phyloP scores from a whole-genome alignment of 1,140 invertebrate species.

The Kradibia gibbosae region DNA sequence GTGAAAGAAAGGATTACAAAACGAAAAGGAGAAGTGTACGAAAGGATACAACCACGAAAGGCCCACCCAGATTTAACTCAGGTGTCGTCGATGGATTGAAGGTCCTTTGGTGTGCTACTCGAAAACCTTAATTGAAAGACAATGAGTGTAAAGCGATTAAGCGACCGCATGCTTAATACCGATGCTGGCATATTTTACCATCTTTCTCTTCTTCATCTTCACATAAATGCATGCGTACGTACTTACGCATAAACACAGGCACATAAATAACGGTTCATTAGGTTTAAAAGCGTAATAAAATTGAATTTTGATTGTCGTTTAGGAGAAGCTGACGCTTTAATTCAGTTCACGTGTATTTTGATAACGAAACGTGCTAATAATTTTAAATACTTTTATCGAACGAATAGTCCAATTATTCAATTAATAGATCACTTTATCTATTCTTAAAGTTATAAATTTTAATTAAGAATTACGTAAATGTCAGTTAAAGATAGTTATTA shows the following conservation, averaged over 20 bases:
- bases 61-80: slow-evolving; percentile 54
- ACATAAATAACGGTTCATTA: too few relatives aligned
- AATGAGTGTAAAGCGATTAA: slow-evolving; percentile 35
- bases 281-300: neutral
- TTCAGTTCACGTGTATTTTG: too few relatives aligned
- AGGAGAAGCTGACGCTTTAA: neutral
- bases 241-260: too few relatives aligned
- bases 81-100: slow-evolving; percentile 46
- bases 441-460: too few relatives aligned
- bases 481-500: too few relatives aligned
- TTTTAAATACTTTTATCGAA: too few relatives aligned
- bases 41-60: slow-evolving; percentile 51
- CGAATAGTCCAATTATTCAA: too few relatives aligned
- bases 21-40: neutral
- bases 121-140: slow-evolving; percentile 56
- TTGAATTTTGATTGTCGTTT: slow-evolving; percentile 1
- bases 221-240: neutral
- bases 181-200: neutral
- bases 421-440: too few relatives aligned
- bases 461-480: too few relatives aligned
- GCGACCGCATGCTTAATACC: neutral
- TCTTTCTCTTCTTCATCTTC: neutral
- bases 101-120: neutral
- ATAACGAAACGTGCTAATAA: too few relatives aligned
- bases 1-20: neutral